A percentile compares a stretch with the other conserved stretches of the same genome.
phyloP scores from a whole-genome alignment of 92 coral and sea anemone species.

The Meandrina meandrites region DNA sequence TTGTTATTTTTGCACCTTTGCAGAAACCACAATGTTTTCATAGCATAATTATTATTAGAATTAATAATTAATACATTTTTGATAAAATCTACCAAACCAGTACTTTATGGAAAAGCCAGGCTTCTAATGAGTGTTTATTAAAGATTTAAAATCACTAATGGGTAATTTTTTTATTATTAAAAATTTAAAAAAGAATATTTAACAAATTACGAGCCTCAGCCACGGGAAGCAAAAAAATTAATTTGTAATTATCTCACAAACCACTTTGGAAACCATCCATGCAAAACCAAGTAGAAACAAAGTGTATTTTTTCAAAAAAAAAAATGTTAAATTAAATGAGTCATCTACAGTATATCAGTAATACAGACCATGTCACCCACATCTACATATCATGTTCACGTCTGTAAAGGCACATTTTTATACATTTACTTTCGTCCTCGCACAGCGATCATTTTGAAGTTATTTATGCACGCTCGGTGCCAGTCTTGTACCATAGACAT shows the following conservation, averaged over 20 bases:
- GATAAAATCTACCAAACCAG: not conserved
- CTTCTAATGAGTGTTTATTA: not conserved
- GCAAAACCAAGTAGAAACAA: not conserved
- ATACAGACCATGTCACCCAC: not conserved
- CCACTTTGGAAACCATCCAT: not conserved
- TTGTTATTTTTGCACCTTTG: not conserved
- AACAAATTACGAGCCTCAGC: not conserved
- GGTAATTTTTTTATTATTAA: not conserved
- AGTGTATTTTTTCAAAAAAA: not conserved
- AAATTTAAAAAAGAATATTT: not conserved
- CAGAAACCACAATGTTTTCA: not conserved
- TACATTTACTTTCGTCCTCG: not conserved
- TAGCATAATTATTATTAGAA: not conserved
- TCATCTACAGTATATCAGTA: not conserved
- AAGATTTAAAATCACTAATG: not conserved
- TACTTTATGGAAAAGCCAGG: not conserved
- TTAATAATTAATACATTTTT: not conserved
- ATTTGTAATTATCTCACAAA: slow-evolving; percentile 1
- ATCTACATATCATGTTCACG: too few relatives aligned
- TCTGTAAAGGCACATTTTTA: too few relatives aligned
- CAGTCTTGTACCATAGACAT: too few relatives aligned
- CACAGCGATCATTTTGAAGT: not conserved
- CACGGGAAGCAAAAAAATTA: not conserved
- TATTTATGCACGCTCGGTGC: too few relatives aligned
- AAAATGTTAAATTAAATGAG: not conserved